phyloP scores from a whole-genome alignment of 2,113 vertebrate species.

The Limanda limanda region DNA sequence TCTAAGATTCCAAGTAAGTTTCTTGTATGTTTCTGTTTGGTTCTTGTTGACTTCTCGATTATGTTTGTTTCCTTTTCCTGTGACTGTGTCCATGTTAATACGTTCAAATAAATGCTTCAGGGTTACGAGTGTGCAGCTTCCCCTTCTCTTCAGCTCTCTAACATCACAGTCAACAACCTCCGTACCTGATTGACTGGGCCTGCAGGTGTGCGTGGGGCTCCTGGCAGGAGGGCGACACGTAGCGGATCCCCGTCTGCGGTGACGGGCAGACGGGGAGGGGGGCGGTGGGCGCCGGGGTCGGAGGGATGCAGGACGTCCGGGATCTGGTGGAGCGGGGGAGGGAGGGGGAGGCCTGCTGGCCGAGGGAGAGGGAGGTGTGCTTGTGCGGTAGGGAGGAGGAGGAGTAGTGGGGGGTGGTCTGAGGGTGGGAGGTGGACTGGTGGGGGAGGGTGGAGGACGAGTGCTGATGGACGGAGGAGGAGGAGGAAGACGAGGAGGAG shows the following conservation, averaged over 20 bases:
- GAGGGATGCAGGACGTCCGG: constrained; percentile 79
- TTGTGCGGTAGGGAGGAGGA: constrained; percentile 79
- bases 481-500: constrained; percentile 68
- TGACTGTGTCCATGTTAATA: not conserved
- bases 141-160: not conserved
- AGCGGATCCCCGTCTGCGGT: constrained; percentile 76
- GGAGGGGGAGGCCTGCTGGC: constrained; percentile 73
- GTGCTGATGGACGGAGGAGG: constrained; percentile 66
- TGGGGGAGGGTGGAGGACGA: constrained; percentile 78
- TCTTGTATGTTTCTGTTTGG: too few species aligned
- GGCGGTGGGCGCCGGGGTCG: constrained; percentile 76
- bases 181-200: constrained; percentile 77
- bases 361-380: constrained; percentile 72
- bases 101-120: not conserved
- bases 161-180: not conserved
- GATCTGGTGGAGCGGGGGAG: constrained; percentile 70
- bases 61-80: too few species aligned
- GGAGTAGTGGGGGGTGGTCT: constrained; percentile 73
- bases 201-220: constrained; percentile 72
- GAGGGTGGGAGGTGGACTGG: constrained; percentile 67
- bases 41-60: too few species aligned
- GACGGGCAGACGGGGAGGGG: constrained; percentile 80
- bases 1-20: too few species aligned
- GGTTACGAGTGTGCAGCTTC: not conserved
- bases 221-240: constrained; percentile 76